Base-by-base conservation (phyloP, 2,888 invertebrate species). In the Heliconius aoede region DNA sequence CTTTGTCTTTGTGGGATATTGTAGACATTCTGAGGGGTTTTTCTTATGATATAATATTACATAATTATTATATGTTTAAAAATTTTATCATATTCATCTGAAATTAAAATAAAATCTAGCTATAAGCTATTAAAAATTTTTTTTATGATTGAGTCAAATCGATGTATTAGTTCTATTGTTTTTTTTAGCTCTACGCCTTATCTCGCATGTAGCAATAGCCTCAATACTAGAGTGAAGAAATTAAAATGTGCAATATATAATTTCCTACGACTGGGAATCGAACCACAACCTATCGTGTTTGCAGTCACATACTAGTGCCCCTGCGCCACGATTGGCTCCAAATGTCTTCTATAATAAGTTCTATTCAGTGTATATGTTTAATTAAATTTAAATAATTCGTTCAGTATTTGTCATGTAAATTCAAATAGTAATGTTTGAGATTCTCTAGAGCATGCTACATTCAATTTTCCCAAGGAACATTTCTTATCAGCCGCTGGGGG, bases 351-450 rank as follows among this genome's bases (percentile, higher is more conserved):
- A n/a, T n/a, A n/a, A 4, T 11, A n/a, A 61, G 4, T 61, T 61
- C 4, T 24, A 61, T 28, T 13, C 15, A 18, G 5, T 28, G 18
- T 24, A 7, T 7, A 61, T 15, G 18, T 28, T 26, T 61, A 46
- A 61, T 61, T 1, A 30, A 21, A 21, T 30, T 21, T 30, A 62
- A 62, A 30, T 28, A 30, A 30, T 21, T 62, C 7, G 87, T 88
- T 86, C 87, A 88, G 86, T 85, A 85, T 85, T 84, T 84, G 85
- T 86, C 85, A 86, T 85, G 84, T 86, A 86, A 87, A 86, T 87
- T 84, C 81, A 81, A 74, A 80, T 85, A 87, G 88, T 89, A 89
- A 89, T 83, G 84, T 83, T 83, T 81, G 78, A 80, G 82, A 79
- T 75, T 82, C 82, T 82, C 84, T 80, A 64, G 77, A 80, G 83